phyloP scores from a whole-genome alignment of 2,888 invertebrate genomes.

The Pyralis farinalis region DNA sequence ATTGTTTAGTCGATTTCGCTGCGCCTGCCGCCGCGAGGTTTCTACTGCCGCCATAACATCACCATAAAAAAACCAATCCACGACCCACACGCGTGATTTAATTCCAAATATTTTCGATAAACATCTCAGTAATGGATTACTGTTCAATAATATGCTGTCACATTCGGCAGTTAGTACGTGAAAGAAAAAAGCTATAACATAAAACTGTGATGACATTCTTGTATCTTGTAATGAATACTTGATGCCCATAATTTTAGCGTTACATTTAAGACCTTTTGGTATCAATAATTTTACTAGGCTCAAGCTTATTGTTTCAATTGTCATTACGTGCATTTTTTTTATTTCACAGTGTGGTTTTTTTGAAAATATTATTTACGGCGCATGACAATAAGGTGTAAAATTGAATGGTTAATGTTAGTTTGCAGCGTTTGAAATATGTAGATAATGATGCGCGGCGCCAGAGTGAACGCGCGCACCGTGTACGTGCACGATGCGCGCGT shows the following conservation, averaged over 20 bases:
- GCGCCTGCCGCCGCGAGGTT: constrained; percentile 34
- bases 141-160: constrained; percentile 36
- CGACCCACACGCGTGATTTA: constrained; percentile 58
- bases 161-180: constrained; percentile 35
- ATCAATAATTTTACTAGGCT: too few species aligned
- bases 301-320: too few species aligned
- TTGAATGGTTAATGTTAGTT: too few species aligned
- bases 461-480: constrained; percentile 44
- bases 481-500: constrained; percentile 54
- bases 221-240: constrained; percentile 40
- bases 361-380: too few species aligned
- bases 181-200: constrained; percentile 33
- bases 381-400: too few species aligned
- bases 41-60: constrained; percentile 55
- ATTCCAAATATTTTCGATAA: constrained; percentile 59
- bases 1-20: constrained; percentile 50
- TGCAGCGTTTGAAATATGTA: constrained; percentile 23
- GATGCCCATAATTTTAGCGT: constrained; percentile 25
- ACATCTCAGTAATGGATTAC: constrained; percentile 44
- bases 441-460: constrained; percentile 44
- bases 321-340: too few species aligned
- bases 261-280: constrained; percentile 35
- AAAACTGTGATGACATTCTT: constrained; percentile 41
- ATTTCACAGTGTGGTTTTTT: too few species aligned
- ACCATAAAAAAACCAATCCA: constrained; percentile 56